Evolutionary conservation across 2,113 vertebrate genomes (phyloP).

Genomic region (Isurus oxyrinchus): DNA sequence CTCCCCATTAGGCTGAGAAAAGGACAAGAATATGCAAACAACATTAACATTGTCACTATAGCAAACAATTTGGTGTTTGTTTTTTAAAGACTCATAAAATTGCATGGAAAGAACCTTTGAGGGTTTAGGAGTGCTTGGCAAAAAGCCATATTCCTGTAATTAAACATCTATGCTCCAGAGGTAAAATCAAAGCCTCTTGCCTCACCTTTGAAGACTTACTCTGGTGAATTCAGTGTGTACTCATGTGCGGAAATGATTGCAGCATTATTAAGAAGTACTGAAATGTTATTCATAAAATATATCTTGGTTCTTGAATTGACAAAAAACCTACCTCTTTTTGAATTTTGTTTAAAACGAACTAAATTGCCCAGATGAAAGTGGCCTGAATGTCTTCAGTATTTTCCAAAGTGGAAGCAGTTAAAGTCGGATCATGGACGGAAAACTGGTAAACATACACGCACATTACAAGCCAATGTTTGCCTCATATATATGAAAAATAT

Average conservation of each 20-base stretch:
- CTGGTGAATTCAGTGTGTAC: constrained; percentile 47
- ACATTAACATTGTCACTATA: not conserved
- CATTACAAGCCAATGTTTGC: not conserved
- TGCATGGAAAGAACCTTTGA: not conserved
- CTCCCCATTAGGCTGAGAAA: not conserved
- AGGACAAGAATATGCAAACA: not conserved
- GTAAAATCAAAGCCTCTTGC: constrained; percentile 41
- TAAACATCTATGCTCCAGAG: constrained; percentile 39
- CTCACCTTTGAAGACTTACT: constrained; percentile 44
- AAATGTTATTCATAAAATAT: constrained; percentile 15
- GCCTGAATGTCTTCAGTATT: not conserved
- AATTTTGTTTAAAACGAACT: not conserved
- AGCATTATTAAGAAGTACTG: constrained; percentile 19
- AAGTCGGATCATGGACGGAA: not conserved
- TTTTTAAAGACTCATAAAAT: constrained; percentile 3
- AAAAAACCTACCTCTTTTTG: not conserved
- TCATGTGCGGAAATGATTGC: constrained; percentile 41
- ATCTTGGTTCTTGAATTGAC: not conserved
- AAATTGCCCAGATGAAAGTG: not conserved
- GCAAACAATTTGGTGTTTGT: constrained; percentile 1
- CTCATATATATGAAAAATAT: not conserved
- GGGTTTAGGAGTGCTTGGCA: constrained; percentile 38
- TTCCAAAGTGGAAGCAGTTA: not conserved
- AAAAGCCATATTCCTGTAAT: constrained; percentile 39
- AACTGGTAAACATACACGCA: not conserved